Evolutionary conservation across 1,140 invertebrate genomes (phyloP), one percentile per base, ranked within the genome.

Genomic region (Ceratina japonica): DNA sequence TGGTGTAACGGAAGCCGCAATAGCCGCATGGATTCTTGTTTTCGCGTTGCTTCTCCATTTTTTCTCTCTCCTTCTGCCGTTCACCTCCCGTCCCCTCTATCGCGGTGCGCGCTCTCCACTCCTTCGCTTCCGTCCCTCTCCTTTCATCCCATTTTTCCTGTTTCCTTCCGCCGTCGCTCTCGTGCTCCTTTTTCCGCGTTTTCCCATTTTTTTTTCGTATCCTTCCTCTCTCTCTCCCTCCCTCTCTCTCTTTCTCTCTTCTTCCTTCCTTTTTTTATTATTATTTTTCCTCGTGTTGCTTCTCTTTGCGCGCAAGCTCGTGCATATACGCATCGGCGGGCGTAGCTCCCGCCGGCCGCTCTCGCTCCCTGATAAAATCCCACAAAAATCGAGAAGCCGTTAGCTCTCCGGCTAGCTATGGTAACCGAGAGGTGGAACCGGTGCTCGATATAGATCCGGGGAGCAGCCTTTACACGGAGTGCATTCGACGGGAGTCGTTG

Each of bases 351-450:
- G 54, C 71, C 52, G 75, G 59, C 52, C 65, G 51, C 49, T 44
- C 31, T 64, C 84, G 80, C 84, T 85, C 83, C 81, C 85, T 85
- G 85, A 86, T 86, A 86, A 86, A 86, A 85, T 86, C 83, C 85
- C 84, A 83, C 85, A 86, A 86, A 86, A 86, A 86, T 86, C 84
- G 85, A 85, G 85, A 86, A 86, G 80, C 85, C 85, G 85, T 86
- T 86, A 86, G 77, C 83, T 85, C 77, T 56, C 13, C 69, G 84
- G 68, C 74, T 81, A 82, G 76, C 84, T 85, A 85, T 86, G 76
- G 79, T 85, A 83, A 83, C 83, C 83, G 83, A 86, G 80, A 86
- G 85, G 75, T 85, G 80, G 83, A 56, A 84, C 82, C 80, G 79
- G 79, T 76, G 83, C 83, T 85, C 79, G 70, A 85, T 85, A 85